Percentiles rank a stretch among this genome's conserved stretches.
phyloP scores from a whole-genome alignment of 2,113 vertebrate genomes.

The Porphyrio hochstetteri region DNA sequence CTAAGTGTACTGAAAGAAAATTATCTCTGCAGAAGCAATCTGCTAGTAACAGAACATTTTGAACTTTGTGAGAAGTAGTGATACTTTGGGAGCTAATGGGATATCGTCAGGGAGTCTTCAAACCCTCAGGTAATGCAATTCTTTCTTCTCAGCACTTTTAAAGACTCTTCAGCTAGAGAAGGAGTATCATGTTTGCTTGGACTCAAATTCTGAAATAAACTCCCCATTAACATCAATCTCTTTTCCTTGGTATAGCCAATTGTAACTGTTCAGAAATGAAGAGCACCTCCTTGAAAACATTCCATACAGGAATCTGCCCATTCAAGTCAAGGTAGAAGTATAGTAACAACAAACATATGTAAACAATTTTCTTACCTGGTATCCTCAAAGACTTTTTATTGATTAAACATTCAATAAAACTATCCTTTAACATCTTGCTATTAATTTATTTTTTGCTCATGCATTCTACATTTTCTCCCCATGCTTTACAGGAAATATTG shows the following conservation, averaged over 20 bases:
- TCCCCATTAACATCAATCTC: neutral
- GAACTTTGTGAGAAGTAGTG: neutral
- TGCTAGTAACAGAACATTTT: neutral
- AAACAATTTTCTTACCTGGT: neutral
- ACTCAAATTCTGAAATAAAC: neutral
- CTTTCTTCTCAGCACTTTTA: neutral
- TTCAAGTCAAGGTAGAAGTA: neutral
- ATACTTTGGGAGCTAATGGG: conserved; percentile 7
- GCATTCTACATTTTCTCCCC: neutral
- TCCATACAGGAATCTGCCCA: neutral
- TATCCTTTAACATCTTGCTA: neutral
- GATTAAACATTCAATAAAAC: neutral
- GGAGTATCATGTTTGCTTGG: neutral
- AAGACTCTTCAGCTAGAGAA: neutral
- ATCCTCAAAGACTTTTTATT: neutral
- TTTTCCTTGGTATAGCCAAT: neutral
- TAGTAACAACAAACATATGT: neutral
- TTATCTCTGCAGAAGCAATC: neutral
- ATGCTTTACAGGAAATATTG: neutral
- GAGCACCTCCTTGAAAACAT: neutral
- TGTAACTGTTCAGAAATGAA: neutral
- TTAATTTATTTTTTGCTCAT: neutral
- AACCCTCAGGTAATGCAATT: neutral
- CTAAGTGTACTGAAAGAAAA: neutral
- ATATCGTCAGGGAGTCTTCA: neutral